Evolutionary conservation across 2,797 vertebrate species (phyloP), one percentile per base, ranked within the genome.

Genomic region (Streptopelia turtur): DNA sequence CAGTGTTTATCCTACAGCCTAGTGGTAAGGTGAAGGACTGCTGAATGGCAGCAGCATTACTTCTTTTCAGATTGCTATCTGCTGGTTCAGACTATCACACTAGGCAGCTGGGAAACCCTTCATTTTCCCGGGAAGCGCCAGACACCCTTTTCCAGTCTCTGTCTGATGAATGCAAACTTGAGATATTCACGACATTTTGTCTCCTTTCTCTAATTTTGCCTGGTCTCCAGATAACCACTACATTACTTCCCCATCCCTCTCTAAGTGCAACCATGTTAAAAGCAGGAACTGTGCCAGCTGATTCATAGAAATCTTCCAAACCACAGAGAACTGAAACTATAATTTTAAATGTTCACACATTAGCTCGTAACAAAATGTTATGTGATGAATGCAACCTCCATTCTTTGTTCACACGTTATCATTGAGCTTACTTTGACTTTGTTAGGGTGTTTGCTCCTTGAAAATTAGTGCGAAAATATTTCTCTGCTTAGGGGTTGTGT

Each of bases 171-270:
- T n/a, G 27, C 13, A 74, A 31, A 50, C n/a, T 72, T 3, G 0
- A 88, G 53, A 78, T 7, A 50, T 22, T 64, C 11, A 66, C 4
- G 3, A 33, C 20, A 28, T 8, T 0, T 0, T 11, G 5, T 39
- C 22, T 83, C 6, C 11, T 74, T 70, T 47, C 56, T 66, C 63
- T 63, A 22, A 63, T 81, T 78, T 81, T 77, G 1, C 25, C 60
- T 50, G 4, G 8, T 78, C 10, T 74, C 43, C 31, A 81, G 21
- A 27, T 22, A 78, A 53, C 9, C 2, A 1, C 47, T 35, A 49
- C 1, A 0, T n/a, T 78, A 61, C 17, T 60, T 79, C 11, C 8
- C 2, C 0, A 1, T 41, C 6, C 37, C 31, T 50, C 57, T 71
- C 33, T 33, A 69, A 43, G 39, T 61, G 47, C 20, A 43, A 49